Evolutionary conservation across 2,797 vertebrate species (phyloP).

Genomic region (Phoeniculus purpureus): DNA sequence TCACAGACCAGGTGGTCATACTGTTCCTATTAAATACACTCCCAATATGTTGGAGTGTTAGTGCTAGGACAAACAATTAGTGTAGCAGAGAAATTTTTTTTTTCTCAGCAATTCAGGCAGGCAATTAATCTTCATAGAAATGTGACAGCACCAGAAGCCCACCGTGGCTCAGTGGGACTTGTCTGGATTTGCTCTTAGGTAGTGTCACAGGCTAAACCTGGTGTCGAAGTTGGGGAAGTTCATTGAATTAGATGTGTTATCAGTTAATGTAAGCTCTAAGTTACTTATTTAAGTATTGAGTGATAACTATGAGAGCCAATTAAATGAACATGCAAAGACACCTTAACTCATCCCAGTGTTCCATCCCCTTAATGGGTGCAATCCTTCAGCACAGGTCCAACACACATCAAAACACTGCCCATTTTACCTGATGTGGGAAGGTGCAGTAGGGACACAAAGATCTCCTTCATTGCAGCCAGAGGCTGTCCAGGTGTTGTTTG

Average conservation of each 20-base stretch:
- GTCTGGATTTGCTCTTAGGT: background rate
- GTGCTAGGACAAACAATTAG: background rate
- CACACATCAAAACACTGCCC: background rate
- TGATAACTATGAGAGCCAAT: background rate
- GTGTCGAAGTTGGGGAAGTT: background rate
- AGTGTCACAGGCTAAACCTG: background rate
- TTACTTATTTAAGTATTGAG: background rate
- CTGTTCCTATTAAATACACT: background rate
- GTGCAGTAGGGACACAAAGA: background rate
- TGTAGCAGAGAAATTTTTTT: background rate
- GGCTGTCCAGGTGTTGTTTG: background rate
- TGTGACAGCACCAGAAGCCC: background rate
- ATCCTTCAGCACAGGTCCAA: background rate
- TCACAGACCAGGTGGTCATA: rapidly evolving
- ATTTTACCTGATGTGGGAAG: background rate
- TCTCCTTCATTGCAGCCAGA: background rate
- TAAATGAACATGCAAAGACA: background rate
- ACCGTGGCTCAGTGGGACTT: background rate
- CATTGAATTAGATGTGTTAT: background rate
- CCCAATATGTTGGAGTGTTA: background rate
- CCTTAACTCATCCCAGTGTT: background rate
- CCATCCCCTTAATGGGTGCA: background rate
- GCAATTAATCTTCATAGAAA: background rate
- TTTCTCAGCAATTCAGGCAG: background rate
- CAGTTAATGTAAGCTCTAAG: background rate